phyloP scores from a whole-genome alignment of 1,140 invertebrate species.

The Brachionus rubens region DNA sequence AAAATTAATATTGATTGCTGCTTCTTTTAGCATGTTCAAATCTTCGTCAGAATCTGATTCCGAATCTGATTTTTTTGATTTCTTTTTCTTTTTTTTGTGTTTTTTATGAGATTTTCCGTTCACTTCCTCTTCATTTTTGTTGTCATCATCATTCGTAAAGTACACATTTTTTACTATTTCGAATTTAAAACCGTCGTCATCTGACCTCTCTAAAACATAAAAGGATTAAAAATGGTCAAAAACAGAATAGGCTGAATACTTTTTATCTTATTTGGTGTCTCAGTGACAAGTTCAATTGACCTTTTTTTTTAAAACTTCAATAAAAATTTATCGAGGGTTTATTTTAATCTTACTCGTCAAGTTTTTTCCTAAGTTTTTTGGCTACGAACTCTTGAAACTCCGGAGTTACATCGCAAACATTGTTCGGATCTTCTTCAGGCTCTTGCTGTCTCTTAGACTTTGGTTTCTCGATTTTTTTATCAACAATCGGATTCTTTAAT shows the following conservation, averaged over 20 bases:
- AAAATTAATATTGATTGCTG: conserved; percentile 25
- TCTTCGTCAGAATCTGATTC: conserved; percentile 16
- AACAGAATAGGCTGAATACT: not conserved
- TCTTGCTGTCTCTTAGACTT: not conserved
- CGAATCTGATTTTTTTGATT: conserved; percentile 2
- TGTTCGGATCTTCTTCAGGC: not conserved
- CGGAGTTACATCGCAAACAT: not conserved
- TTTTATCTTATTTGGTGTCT: not conserved
- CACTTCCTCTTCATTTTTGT: not conserved
- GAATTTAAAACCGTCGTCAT: not conserved
- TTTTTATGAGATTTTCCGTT: not conserved
- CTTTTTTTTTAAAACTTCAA: not conserved
- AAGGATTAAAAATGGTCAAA: not conserved
- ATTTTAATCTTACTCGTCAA: not conserved
- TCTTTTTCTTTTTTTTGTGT: not conserved
- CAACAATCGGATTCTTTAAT: not conserved
- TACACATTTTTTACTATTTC: conserved; percentile 10
- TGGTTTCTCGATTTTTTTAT: not conserved
- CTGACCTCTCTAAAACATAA: not conserved
- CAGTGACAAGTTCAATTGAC: not conserved
- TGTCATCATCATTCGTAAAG: not conserved
- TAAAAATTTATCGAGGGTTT: not conserved
- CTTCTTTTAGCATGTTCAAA: not conserved
- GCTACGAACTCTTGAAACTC: conserved; percentile 29
- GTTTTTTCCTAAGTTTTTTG: conserved; percentile 23